Conservation (phyloP, 2,797 vertebrate species). For the Sebastes taczanowskii region DNA sequence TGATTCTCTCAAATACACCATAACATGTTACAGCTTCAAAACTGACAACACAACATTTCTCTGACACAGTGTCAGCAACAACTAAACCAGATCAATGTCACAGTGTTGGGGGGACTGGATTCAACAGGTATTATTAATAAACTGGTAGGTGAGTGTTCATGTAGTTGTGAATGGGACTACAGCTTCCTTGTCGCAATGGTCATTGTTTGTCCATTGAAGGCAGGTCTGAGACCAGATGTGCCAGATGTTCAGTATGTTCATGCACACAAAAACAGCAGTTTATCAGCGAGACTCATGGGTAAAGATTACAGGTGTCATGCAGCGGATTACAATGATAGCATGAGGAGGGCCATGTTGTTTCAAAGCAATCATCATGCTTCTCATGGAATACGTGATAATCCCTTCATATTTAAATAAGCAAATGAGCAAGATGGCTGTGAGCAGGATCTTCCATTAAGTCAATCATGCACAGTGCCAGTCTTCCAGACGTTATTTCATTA, state of each 20-base stretch:
- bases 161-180: not conserved
- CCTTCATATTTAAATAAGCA: conserved; percentile 65
- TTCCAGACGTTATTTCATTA: conserved; percentile 51
- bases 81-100: not conserved
- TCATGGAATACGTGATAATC: conserved; percentile 58
- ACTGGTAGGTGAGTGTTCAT: not conserved
- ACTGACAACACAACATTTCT: not conserved
- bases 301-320: not conserved
- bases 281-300: not conserved
- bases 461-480: conserved; percentile 48
- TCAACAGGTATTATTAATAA: not conserved
- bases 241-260: not conserved
- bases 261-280: not conserved
- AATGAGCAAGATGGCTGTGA: conserved; percentile 66
- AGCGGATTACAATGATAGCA: conserved; percentile 3
- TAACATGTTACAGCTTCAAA: not conserved
- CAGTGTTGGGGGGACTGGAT: not conserved
- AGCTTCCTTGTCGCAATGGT: not conserved
- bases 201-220: not conserved
- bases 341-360: not conserved
- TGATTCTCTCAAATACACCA: too few species aligned
- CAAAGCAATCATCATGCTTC: conserved; percentile 65
- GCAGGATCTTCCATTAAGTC: conserved; percentile 46
- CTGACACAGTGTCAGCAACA: not conserved
- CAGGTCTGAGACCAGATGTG: not conserved